Conservation (phyloP, 2,113 vertebrate species). For the Thryonomys swinderianus region DNA sequence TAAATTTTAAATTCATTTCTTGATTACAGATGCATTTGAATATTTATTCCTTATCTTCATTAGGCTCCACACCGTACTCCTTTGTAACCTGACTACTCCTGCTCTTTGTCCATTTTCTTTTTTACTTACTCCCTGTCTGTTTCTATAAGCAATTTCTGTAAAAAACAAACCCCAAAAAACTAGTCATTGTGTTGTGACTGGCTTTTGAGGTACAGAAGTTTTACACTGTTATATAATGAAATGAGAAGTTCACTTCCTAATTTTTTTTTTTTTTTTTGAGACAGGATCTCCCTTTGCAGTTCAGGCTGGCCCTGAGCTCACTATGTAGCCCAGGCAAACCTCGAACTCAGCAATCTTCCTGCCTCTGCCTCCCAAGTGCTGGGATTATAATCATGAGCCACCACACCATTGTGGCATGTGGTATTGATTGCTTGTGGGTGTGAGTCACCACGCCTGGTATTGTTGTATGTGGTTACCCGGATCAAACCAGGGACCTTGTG, state of each 20-base stretch:
- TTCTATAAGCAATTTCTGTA: background rate
- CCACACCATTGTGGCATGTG: too few relatives aligned
- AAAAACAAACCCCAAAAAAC: background rate
- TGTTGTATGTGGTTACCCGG: too few relatives aligned
- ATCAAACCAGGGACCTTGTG: too few relatives aligned
- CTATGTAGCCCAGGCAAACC: too few relatives aligned
- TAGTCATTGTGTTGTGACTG: background rate
- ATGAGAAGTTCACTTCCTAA: conserved; percentile 18
- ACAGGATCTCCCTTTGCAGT: too few relatives aligned
- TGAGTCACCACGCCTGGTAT: too few relatives aligned
- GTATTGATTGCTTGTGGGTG: too few relatives aligned
- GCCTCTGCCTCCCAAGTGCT: too few relatives aligned
- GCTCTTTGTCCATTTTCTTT: conserved; percentile 15
- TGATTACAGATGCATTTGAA: conserved; percentile 10
- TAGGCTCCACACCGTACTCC: background rate
- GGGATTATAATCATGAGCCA: too few relatives aligned
- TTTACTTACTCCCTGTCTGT: background rate
- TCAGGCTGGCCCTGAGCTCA: too few relatives aligned
- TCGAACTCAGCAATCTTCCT: too few relatives aligned
- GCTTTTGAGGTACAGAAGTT: conserved; percentile 1
- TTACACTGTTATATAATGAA: background rate
- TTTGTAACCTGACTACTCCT: background rate
- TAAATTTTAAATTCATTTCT: conserved; percentile 40
- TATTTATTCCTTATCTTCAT: background rate
- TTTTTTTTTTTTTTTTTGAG: too few relatives aligned